Conservation (phyloP, 1,140 invertebrate species). For the Zaprionus inermis region DNA sequence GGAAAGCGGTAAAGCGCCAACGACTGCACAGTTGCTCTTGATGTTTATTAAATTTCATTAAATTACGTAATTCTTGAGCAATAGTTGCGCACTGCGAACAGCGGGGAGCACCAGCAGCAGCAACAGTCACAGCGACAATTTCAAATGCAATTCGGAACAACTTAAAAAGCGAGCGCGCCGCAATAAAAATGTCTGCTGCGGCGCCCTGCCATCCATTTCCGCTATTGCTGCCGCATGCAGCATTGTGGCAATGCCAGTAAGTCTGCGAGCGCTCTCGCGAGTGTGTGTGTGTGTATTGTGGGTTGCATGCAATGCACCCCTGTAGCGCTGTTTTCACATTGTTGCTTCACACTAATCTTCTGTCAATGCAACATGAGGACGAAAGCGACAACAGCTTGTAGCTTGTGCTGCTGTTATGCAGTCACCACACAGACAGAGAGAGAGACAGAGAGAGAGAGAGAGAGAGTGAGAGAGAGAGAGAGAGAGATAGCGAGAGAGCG, state of each 20-base stretch:
- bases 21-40: conserved; percentile 64
- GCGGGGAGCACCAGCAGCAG: conserved; percentile 21
- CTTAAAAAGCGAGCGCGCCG: conserved; percentile 77
- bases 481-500: background rate
- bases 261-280: conserved; percentile 18
- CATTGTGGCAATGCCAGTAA: conserved; percentile 16
- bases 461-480: background rate
- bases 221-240: conserved; percentile 24
- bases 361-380: conserved; percentile 77
- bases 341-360: conserved; percentile 81
- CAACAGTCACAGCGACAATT: conserved; percentile 54
- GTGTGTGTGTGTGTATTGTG: conserved; percentile 29
- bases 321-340: conserved; percentile 78
- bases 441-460: background rate
- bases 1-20: conserved; percentile 25
- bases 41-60: conserved; percentile 82
- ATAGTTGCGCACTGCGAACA: conserved; percentile 35
- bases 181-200: conserved; percentile 76
- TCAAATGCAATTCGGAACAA: conserved; percentile 80
- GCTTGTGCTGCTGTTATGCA: conserved; percentile 30
- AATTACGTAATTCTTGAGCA: conserved; percentile 77
- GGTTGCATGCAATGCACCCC: conserved; percentile 35
- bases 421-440: conserved; percentile 11
- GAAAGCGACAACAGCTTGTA: conserved; percentile 78
- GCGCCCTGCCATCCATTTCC: conserved; percentile 64